These are phyloP conservation scores for Corythoichthys intestinalis DNA, from an alignment of 2,113 vertebrate genomes.

Conservation along the genomic window DNA sequence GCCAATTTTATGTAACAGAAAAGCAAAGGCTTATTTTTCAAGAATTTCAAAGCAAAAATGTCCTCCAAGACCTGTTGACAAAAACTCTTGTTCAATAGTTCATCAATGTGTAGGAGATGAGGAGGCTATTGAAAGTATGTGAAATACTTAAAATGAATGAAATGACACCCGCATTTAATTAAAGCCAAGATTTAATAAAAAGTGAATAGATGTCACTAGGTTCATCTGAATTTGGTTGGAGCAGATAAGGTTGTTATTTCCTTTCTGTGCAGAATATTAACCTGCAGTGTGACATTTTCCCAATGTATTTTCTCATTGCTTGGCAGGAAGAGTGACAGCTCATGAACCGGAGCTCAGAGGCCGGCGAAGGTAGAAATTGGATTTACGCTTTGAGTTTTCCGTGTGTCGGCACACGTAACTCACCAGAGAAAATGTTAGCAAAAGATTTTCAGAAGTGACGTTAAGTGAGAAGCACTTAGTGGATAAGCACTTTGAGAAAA, in stretches of 20 bases:
- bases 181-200: not conserved
- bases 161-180: not conserved
- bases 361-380: slow-evolving; percentile 24
- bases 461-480: not conserved
- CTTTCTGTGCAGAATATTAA: slow-evolving; percentile 20
- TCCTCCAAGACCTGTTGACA: not conserved
- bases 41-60: too few relatives aligned
- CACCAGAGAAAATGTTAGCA: not conserved
- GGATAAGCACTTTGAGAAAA: not conserved
- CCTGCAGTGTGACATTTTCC: slow-evolving; percentile 8
- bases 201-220: not conserved
- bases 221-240: not conserved
- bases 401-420: slow-evolving; percentile 24
- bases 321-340: slow-evolving; percentile 25
- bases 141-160: not conserved
- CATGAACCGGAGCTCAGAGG: slow-evolving; percentile 27
- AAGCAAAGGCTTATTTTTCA: too few relatives aligned
- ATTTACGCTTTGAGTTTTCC: slow-evolving; percentile 24
- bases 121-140: not conserved
- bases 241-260: not conserved
- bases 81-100: not conserved
- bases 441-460: not conserved
- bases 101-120: not conserved
- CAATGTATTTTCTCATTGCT: slow-evolving; percentile 13
- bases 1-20: too few relatives aligned